Conservation (phyloP, 2,888 invertebrate genomes). For the Aphodius granarius region DNA sequence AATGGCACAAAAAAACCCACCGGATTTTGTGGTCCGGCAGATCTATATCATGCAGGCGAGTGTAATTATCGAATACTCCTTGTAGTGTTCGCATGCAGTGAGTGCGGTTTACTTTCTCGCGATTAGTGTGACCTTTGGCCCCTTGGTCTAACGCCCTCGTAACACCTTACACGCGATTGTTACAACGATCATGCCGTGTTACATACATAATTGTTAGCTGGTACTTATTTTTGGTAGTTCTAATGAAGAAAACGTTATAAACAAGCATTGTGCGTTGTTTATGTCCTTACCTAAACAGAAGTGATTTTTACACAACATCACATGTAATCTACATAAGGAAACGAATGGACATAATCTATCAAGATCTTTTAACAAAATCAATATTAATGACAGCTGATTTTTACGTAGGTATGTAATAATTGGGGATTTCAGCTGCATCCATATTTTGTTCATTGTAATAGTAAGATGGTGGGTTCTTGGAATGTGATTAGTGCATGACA, state of each 20-base stretch:
- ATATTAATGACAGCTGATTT: no score
- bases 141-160: conserved; percentile 46
- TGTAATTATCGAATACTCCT: not conserved
- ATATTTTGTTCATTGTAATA: no score
- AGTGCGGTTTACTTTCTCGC: conserved; percentile 48
- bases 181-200: not conserved
- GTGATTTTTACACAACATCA: no score
- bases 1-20: not conserved
- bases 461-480: no score
- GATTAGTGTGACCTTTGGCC: conserved; percentile 50
- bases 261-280: no score
- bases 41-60: not conserved
- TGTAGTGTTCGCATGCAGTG: conserved; percentile 30
- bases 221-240: not conserved
- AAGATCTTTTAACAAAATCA: no score
- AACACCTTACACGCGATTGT: conserved; percentile 43
- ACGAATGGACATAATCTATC: no score
- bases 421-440: no score
- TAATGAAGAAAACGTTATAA: not conserved
- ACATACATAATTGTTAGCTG: not conserved
- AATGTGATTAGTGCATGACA: no score
- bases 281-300: no score
- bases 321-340: no score
- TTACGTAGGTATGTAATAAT: no score
- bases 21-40: not conserved